Conservation (phyloP, 2,797 vertebrate species). For the Etheostoma perlongum region DNA sequence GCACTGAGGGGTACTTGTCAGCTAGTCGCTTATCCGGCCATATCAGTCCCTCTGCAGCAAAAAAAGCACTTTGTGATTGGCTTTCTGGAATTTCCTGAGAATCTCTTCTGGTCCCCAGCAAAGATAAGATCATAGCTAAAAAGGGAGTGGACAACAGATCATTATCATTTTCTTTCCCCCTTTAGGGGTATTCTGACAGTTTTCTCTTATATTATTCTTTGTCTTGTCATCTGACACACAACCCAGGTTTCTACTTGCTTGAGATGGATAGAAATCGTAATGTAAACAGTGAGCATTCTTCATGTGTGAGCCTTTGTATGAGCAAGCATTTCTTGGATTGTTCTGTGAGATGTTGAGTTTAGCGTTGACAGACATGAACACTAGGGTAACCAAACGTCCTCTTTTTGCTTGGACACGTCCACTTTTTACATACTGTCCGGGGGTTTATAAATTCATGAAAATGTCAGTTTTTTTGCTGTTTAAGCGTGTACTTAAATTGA, state of each 20-base stretch:
- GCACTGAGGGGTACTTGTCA: slow-evolving; percentile 93
- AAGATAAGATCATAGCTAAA: slow-evolving; percentile 97
- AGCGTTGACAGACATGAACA: slow-evolving; percentile 8
- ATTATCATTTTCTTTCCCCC: slow-evolving; percentile 32
- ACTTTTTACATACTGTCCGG: too few relatives aligned
- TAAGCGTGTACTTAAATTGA: too few relatives aligned
- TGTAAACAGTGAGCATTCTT: slow-evolving; percentile 54
- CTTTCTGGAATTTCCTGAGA: slow-evolving; percentile 92
- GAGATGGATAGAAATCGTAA: slow-evolving; percentile 44
- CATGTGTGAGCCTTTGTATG: slow-evolving; percentile 7
- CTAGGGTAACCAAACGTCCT: too few relatives aligned
- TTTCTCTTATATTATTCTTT: slow-evolving; percentile 15
- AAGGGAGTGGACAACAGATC: slow-evolving; percentile 41
- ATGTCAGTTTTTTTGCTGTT: too few relatives aligned
- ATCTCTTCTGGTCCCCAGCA: slow-evolving; percentile 94
- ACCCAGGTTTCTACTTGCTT: slow-evolving; percentile 23
- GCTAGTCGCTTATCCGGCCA: slow-evolving; percentile 95
- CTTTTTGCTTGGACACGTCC: too few relatives aligned
- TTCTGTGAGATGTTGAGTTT: background rate
- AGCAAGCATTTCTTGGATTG: slow-evolving; percentile 17
- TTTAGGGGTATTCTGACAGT: slow-evolving; percentile 2
- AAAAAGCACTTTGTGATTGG: slow-evolving; percentile 93
- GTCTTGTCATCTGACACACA: slow-evolving; percentile 23
- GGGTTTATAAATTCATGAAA: too few relatives aligned
- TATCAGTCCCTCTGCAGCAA: slow-evolving; percentile 92